phyloP scores from a whole-genome alignment of 2,888 invertebrate species.

The Beris chalybata region DNA sequence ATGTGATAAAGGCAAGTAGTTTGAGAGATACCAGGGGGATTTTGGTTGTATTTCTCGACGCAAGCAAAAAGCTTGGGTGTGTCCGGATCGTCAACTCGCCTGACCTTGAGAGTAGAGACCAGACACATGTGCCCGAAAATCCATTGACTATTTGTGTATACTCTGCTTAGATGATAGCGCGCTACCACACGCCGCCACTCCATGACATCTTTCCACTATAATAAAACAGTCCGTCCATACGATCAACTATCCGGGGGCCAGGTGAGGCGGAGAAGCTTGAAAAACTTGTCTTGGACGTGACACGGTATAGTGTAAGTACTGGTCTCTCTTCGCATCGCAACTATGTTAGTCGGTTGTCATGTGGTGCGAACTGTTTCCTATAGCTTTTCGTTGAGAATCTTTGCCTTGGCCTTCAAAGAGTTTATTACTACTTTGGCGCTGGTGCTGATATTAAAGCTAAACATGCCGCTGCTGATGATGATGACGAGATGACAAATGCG shows the following conservation, averaged over 20 bases:
- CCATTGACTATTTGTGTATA: slow-evolving; percentile 33
- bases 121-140: slow-evolving; percentile 33
- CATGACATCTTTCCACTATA: not conserved
- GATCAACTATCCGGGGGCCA: too few relatives aligned
- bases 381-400: slow-evolving; percentile 5
- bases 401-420: slow-evolving; percentile 39
- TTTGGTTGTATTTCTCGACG: not conserved
- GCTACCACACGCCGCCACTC: not conserved
- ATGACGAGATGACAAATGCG: not conserved
- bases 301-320: not conserved
- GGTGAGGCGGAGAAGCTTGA: too few relatives aligned
- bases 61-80: too few relatives aligned
- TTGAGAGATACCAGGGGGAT: not conserved
- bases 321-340: not conserved
- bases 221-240: too few relatives aligned
- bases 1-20: not conserved
- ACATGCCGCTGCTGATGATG: not conserved
- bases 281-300: too few relatives aligned
- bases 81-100: slow-evolving; percentile 23
- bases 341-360: slow-evolving; percentile 2
- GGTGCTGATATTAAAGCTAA: not conserved
- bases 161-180: not conserved
- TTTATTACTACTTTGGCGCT: slow-evolving; percentile 34
- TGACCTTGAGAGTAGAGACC: slow-evolving; percentile 38
- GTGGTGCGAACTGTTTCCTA: too few relatives aligned